Evolutionary conservation across 1,140 invertebrate genomes (phyloP).

Genomic region (Pissodes strobi): DNA sequence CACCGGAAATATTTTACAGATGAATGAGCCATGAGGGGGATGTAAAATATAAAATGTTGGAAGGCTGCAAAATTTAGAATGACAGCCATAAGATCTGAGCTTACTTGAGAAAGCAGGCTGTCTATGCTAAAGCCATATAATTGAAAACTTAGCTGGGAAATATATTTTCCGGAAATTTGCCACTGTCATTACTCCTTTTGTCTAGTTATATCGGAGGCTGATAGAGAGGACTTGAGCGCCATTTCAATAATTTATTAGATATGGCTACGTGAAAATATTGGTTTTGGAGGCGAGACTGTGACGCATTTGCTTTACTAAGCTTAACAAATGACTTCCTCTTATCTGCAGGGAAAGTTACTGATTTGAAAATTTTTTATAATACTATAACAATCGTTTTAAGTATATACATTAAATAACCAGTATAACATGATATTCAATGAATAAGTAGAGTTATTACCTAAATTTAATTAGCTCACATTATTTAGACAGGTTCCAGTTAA

Average conservation of each 20-base stretch:
- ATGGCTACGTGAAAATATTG: slow-evolving; percentile 24
- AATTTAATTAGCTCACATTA: too few species aligned
- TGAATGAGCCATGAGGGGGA: neutral
- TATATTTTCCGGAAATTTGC: slow-evolving; percentile 41
- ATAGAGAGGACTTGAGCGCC: slow-evolving; percentile 24
- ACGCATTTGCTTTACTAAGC: slow-evolving; percentile 13
- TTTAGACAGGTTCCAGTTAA: too few species aligned
- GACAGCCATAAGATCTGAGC: slow-evolving; percentile 39
- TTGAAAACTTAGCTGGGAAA: slow-evolving; percentile 41
- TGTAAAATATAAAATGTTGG: slow-evolving; percentile 23
- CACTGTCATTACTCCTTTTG: slow-evolving; percentile 31
- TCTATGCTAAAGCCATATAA: slow-evolving; percentile 40
- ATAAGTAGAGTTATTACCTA: too few species aligned
- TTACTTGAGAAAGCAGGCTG: slow-evolving; percentile 34
- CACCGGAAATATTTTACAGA: too few species aligned
- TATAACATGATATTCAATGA: too few species aligned
- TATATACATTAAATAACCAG: too few species aligned
- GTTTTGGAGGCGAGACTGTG: slow-evolving; percentile 10
- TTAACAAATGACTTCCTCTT: slow-evolving; percentile 6
- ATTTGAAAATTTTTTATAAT: too few species aligned
- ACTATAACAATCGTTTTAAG: too few species aligned
- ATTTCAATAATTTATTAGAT: slow-evolving; percentile 30
- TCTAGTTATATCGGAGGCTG: slow-evolving; percentile 21
- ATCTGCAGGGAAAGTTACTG: too few species aligned
- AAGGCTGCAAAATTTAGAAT: slow-evolving; percentile 32